Evolutionary conservation across 2,888 invertebrate species (phyloP), one percentile per base, ranked within the genome.

Genomic region (Argyresthia goedartella): DNA sequence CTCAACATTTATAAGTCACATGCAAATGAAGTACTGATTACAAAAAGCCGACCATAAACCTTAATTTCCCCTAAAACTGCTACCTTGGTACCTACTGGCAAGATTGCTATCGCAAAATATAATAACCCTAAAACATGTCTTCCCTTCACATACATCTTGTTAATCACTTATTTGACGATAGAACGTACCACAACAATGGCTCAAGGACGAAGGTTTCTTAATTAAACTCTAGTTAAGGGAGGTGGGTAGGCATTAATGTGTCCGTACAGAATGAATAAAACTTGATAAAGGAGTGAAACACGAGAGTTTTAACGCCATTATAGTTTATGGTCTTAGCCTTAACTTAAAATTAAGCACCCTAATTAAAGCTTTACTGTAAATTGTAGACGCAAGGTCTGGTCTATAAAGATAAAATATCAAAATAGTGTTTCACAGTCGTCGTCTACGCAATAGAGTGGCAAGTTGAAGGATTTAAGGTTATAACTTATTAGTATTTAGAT

Each of bases 101-200:
- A 65, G 67, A 64, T 61, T 66, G 66, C 69, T 75, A 77, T 76
- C 73, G 65, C 63, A 61, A 74, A 76, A 73, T 73, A 74, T 77
- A 77, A 76, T 77, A 76, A 74, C 70, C 67, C 61, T 65, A 62
- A 65, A 67, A 67, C 69, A 69, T 66, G 67, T 63, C 62, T 67
- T 65, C 64, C 63, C 61, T 62, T 59, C 62, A 63, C 66, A 67
- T 71, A 70, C 67, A 74, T 71, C 70, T 74, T 69, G 71, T 71
- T 66, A 71, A 71, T 67, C 64, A 70, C 69, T 70, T 71, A 69
- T 71, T 69, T 65, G 62, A 67, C 63, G 67, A 69, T 64, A 64
- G 66, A 60, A 59, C 59, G 25, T 2, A 25, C 25, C 25, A 25
- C 25, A 25, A 25, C 25, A 25, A 25, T 25, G 25, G 25, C 25